These are phyloP conservation scores for Palythoa heliodiscus DNA, from an alignment of 92 coral and sea anemone species.

Conservation along the genomic window DNA sequence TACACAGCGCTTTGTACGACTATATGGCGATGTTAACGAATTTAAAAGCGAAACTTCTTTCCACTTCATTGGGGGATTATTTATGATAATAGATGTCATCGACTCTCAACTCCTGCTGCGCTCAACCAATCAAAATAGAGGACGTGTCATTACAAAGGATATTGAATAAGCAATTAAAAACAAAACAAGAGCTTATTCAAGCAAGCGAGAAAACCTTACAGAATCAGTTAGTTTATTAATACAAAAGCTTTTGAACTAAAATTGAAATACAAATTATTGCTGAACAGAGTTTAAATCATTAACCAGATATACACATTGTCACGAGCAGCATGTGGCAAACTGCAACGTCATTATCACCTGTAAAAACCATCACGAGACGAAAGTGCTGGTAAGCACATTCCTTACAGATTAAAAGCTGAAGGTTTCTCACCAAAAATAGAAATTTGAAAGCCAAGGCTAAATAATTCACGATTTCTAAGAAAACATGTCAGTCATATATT, in stretches of 20 bases:
- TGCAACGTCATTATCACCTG: not conserved
- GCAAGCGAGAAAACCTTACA: not conserved
- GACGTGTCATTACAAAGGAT: not conserved
- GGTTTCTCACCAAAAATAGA: constrained; percentile 28
- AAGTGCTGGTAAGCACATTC: constrained; percentile 38
- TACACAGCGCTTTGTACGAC: not conserved
- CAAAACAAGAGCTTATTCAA: not conserved
- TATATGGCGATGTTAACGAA: not conserved
- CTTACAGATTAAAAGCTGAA: not conserved
- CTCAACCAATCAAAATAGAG: constrained; percentile 19
- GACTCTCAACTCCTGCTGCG: constrained; percentile 17
- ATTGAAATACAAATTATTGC: not conserved
- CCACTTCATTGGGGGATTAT: not conserved
- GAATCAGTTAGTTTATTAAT: not conserved
- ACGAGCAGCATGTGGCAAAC: not conserved
- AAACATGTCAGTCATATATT: not conserved
- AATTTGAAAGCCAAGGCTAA: not conserved
- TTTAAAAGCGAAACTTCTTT: not conserved
- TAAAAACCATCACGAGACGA: not conserved
- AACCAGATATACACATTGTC: not conserved
- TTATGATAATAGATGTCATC: not conserved
- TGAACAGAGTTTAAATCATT: not conserved
- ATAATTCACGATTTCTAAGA: constrained; percentile 4
- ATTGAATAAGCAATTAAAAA: not conserved
- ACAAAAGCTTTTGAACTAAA: not conserved